Conservation (phyloP, 2,888 invertebrate genomes). For the Acronicta psi region DNA sequence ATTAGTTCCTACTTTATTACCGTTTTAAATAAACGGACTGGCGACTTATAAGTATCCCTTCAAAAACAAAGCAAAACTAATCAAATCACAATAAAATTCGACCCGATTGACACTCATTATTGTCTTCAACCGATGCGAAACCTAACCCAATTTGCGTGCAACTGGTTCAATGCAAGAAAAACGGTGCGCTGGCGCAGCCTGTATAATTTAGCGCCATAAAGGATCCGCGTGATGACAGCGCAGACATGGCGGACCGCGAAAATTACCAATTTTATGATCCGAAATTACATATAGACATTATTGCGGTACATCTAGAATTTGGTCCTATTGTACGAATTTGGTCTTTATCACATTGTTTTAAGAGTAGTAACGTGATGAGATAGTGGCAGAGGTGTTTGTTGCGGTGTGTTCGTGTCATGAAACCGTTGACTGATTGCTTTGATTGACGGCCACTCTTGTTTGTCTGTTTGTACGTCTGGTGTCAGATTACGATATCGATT, state of each 20-base stretch:
- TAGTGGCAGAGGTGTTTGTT: slow-evolving; percentile 8
- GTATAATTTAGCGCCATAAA: slow-evolving; percentile 76
- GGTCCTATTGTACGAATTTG: slow-evolving; percentile 21
- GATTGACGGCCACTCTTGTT: slow-evolving; percentile 60
- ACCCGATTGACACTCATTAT: slow-evolving; percentile 52
- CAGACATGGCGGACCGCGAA: slow-evolving; percentile 61
- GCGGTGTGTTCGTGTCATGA: slow-evolving; percentile 51
- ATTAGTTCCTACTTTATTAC: no score
- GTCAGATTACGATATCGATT: slow-evolving; percentile 56
- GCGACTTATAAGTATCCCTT: slow-evolving; percentile 15
- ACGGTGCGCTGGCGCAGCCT: slow-evolving; percentile 59
- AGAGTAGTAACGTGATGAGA: background rate
- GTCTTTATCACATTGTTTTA: slow-evolving; percentile 31
- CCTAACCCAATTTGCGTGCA: slow-evolving; percentile 55
- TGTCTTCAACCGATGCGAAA: slow-evolving; percentile 36
- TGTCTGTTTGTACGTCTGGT: slow-evolving; percentile 59
- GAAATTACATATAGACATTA: slow-evolving; percentile 65
- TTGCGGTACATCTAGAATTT: slow-evolving; percentile 6
- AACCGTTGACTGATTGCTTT: slow-evolving; percentile 62
- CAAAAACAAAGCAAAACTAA: slow-evolving; percentile 40
- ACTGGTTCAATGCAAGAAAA: slow-evolving; percentile 62
- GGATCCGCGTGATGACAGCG: slow-evolving; percentile 74
- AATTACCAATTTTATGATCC: slow-evolving; percentile 73
- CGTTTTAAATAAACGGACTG: background rate
- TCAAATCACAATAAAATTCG: slow-evolving; percentile 21